Conservation (phyloP, 2,113 vertebrate species). For the Cardinalis cardinalis region DNA sequence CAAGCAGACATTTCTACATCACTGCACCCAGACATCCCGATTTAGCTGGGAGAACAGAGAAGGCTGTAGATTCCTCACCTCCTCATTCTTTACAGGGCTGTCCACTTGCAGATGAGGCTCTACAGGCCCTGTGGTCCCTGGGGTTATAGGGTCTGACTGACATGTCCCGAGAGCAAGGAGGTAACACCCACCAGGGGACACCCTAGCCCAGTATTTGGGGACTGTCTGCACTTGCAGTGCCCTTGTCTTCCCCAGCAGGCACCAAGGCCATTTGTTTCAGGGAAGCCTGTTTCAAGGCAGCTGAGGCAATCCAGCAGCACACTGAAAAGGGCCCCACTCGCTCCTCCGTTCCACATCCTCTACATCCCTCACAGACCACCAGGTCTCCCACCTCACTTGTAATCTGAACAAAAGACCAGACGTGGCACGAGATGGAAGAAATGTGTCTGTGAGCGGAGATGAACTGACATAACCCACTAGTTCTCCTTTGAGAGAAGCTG, state of each 20-base stretch:
- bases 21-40: fast-evolving
- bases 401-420: not conserved
- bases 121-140: not conserved
- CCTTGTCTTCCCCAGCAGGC: not conserved
- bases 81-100: not conserved
- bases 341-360: not conserved
- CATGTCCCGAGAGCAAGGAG: fast-evolving
- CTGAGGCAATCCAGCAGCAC: not conserved
- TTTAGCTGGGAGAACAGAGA: too few species aligned
- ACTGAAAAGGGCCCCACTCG: not conserved
- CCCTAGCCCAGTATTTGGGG: not conserved
- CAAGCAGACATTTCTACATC: not conserved
- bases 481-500: not conserved
- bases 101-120: not conserved
- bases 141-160: not conserved
- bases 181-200: not conserved
- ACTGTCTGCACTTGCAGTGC: not conserved
- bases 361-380: fast-evolving
- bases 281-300: fast-evolving
- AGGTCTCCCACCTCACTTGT: not conserved
- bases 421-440: not conserved
- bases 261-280: not conserved
- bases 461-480: fast-evolving
- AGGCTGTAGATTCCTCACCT: not conserved
- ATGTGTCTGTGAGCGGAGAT: fast-evolving